These are phyloP conservation scores for Cerceris ruficornis DNA, from an alignment of 2,888 invertebrate genomes.

Conservation along the genomic window DNA sequence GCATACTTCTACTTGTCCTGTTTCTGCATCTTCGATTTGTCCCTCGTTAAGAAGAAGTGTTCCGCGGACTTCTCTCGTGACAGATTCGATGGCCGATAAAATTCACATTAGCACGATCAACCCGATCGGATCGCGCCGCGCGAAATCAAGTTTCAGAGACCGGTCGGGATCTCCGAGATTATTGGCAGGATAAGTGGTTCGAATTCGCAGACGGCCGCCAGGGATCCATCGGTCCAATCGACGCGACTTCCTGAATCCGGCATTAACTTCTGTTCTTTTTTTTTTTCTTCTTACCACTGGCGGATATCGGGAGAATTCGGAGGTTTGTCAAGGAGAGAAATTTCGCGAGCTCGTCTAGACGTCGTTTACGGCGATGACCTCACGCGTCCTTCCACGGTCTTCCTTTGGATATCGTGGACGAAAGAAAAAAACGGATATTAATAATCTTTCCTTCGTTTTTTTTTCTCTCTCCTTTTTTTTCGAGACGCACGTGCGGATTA, in stretches of 20 bases:
- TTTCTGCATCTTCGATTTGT: too few species aligned
- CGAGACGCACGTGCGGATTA: neutral
- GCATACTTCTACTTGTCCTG: too few species aligned
- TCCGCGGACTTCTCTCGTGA: neutral
- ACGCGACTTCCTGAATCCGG: slow-evolving; percentile 29
- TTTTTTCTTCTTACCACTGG: neutral
- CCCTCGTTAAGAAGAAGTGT: too few species aligned
- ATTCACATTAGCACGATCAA: slow-evolving; percentile 7
- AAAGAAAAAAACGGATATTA: slow-evolving; percentile 27
- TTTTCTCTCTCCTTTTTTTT: neutral
- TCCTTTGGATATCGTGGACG: slow-evolving; percentile 31
- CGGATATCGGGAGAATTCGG: neutral
- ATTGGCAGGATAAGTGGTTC: slow-evolving; percentile 29
- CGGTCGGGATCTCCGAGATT: slow-evolving; percentile 32
- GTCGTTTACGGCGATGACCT: slow-evolving; percentile 60
- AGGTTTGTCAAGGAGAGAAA: slow-evolving; percentile 25
- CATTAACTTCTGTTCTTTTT: slow-evolving; percentile 7
- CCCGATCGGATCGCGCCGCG: neutral
- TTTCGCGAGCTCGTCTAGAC: slow-evolving; percentile 30
- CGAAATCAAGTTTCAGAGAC: slow-evolving; percentile 33
- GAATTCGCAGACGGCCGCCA: slow-evolving; percentile 5
- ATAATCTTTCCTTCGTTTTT: slow-evolving; percentile 22
- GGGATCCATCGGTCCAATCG: slow-evolving; percentile 34
- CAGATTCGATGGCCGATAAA: slow-evolving; percentile 2
- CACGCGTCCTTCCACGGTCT: slow-evolving; percentile 57